These are phyloP conservation scores for Lasioglossum marginatum DNA, from an alignment of 2,888 invertebrate species.

Conservation along the genomic window DNA sequence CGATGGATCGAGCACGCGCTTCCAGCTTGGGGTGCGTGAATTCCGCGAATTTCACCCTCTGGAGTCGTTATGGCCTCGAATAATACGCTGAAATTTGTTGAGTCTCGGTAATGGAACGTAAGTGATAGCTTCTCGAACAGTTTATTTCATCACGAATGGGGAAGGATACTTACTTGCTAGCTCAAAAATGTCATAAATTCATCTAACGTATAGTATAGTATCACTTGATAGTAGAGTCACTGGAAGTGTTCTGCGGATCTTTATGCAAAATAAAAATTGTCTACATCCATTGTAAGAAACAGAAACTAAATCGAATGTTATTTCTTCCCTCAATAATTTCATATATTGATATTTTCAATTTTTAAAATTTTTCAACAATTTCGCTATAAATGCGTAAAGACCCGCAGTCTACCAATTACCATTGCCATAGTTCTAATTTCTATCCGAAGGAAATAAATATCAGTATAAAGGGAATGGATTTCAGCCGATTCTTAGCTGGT, in stretches of 20 bases:
- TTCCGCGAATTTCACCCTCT: neutral
- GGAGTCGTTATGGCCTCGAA: neutral
- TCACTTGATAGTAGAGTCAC: too few relatives aligned
- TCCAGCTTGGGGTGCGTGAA: neutral
- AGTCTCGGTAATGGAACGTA: neutral
- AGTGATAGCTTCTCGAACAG: neutral
- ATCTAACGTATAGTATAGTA: too few relatives aligned
- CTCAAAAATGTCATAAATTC: neutral
- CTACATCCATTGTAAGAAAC: too few relatives aligned
- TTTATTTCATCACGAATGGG: neutral
- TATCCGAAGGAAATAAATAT: neutral
- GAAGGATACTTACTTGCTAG: neutral
- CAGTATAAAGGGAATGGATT: neutral
- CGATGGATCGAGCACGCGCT: conserved; percentile 1
- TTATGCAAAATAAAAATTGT: too few relatives aligned
- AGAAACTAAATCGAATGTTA: too few relatives aligned
- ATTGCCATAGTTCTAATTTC: neutral
- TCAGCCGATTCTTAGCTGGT: neutral
- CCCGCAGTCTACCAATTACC: too few relatives aligned
- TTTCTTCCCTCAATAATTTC: too few relatives aligned
- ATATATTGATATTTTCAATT: too few relatives aligned
- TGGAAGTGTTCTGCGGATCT: too few relatives aligned
- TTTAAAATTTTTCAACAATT: too few relatives aligned
- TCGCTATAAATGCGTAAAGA: too few relatives aligned
- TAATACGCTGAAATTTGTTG: neutral